Evolutionary conservation across 1,140 invertebrate species (phyloP), one percentile per base, ranked within the genome.

Genomic region (Nomia melanderi): DNA sequence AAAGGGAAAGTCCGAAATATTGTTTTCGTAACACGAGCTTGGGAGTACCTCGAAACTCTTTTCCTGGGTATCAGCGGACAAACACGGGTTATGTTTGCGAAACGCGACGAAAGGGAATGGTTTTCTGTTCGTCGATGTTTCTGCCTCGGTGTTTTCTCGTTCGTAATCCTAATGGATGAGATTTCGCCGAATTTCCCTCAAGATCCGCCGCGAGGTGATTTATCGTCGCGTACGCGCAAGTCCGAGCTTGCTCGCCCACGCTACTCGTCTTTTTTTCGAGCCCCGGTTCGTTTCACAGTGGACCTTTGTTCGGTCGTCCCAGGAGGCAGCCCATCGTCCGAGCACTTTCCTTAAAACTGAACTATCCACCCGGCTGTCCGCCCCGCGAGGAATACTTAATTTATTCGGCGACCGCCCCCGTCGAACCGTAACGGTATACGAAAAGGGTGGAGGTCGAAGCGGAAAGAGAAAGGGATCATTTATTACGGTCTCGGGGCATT

Each of bases 161-260:
- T 69, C 41, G 78, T 88, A 89, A 88, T 88, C 82, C 85, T 88
- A 86, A 89, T 86, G 81, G 88, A 90, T 89, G 87, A 88, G 82
- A 88, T 86, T 81, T 83, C 80, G 69, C 63, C 60, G 79, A 81
- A 73, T 84, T 78, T 84, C 81, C 72, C 78, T 86, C 78, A 83
- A 84, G 84, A 78, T 82, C 70, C 57, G 31, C 60, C 63, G 69
- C 69, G 20, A 57, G 77, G 86, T 90, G 87, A 88, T 90, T 87
- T 89, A 88, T 90, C 82, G 86, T 82, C 60, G 69, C 66, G 47
- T 62, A 23, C 57, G 41, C 65, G 72, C 69, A 56, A 65, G 60
- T 75, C 3, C 8, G 8, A 36, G 33, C 8, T 3, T 36, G 33
- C 41, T 44, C 41, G 56, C 47, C 59, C 56, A 65, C 36, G 47